phyloP scores from a whole-genome alignment of 2,797 vertebrate genomes.

The Novumbra hubbsi region DNA sequence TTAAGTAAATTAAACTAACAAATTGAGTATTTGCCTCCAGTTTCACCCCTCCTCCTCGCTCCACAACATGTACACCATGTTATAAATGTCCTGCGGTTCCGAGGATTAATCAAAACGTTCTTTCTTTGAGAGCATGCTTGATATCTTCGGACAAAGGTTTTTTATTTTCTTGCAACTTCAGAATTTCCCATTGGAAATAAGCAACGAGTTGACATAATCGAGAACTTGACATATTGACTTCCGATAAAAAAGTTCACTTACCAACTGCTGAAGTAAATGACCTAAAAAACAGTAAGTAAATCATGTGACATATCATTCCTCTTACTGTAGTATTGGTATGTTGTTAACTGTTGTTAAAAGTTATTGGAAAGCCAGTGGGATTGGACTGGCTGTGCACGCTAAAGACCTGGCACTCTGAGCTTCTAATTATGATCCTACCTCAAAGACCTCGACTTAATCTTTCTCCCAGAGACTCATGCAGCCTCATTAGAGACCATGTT shows the following conservation, averaged over 20 bases:
- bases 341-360: neutral
- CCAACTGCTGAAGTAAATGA: neutral
- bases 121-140: neutral
- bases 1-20: conserved; percentile 20
- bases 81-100: conserved; percentile 13
- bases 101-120: conserved; percentile 8
- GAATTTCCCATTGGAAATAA: neutral
- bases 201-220: neutral
- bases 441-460: neutral
- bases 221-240: neutral
- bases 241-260: neutral
- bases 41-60: neutral
- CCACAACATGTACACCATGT: neutral
- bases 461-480: conserved; percentile 1
- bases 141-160: conserved; percentile 5
- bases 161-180: neutral
- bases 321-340: neutral
- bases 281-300: neutral
- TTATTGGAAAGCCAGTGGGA: conserved; percentile 1
- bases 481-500: neutral
- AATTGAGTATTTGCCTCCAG: conserved; percentile 10
- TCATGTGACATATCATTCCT: neutral
- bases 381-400: neutral
- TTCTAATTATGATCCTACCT: conserved; percentile 11
- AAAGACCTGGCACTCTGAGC: conserved; percentile 1